These are phyloP conservation scores for Tetragonisca angustula DNA, from an alignment of 2,888 invertebrate species.

Conservation along the genomic window DNA sequence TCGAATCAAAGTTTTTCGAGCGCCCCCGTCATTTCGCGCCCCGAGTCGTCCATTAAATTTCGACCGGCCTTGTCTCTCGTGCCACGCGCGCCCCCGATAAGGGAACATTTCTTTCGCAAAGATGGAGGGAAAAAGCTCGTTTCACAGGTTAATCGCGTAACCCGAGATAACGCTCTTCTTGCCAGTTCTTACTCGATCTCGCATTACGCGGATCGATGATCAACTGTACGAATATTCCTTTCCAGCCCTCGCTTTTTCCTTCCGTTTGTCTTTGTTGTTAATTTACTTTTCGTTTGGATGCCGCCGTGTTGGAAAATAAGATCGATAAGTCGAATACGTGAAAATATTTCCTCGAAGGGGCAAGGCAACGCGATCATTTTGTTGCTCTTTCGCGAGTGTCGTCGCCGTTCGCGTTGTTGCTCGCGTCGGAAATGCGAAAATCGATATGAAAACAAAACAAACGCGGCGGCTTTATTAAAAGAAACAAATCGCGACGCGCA, in stretches of 20 bases:
- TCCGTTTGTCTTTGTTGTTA: neutral
- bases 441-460: neutral
- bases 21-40: neutral
- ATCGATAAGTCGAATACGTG: neutral
- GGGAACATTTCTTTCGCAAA: constrained; percentile 15
- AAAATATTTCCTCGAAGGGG: neutral
- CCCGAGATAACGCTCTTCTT: neutral
- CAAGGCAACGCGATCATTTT: neutral
- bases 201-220: neutral
- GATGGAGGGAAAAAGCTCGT: neutral
- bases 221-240: too few species aligned
- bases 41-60: constrained; percentile 38
- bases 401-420: neutral
- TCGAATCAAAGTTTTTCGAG: constrained; percentile 24
- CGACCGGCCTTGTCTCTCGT: neutral
- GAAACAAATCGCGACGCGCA: neutral
- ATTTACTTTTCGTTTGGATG: neutral
- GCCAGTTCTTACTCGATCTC: neutral
- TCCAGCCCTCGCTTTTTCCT: too few species aligned
- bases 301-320: neutral
- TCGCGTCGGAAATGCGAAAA: neutral
- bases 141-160: constrained; percentile 20
- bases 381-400: too few species aligned
- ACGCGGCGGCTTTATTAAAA: neutral
- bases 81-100: neutral